Evolutionary conservation across 2,113 vertebrate genomes (phyloP).

Genomic region (Corythaeola cristata): DNA sequence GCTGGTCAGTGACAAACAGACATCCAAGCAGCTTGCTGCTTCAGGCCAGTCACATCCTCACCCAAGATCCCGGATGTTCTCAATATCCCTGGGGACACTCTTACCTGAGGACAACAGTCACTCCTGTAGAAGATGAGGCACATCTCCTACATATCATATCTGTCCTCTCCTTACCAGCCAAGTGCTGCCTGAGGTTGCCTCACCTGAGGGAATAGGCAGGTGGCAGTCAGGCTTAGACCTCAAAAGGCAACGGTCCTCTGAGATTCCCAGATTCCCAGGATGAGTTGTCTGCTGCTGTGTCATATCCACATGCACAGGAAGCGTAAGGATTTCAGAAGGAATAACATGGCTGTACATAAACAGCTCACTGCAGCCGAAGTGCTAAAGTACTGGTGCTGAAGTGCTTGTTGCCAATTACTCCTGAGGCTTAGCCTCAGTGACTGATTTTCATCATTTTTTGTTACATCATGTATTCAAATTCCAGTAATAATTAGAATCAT

Average conservation of each 20-base stretch:
- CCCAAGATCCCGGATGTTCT: not conserved
- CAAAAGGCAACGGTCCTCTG: not conserved
- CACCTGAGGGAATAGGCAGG: not conserved
- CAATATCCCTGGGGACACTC: not conserved
- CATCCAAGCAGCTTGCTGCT: not conserved
- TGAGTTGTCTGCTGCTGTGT: not conserved
- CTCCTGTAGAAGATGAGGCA: not conserved
- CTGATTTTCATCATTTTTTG: not conserved
- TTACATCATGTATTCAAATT: not conserved
- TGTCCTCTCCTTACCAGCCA: not conserved
- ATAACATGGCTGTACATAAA: not conserved
- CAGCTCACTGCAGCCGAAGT: not conserved
- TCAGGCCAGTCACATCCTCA: not conserved
- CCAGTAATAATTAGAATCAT: not conserved
- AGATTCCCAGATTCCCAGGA: not conserved
- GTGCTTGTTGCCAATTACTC: not conserved
- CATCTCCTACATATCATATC: not conserved
- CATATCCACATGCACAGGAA: not conserved
- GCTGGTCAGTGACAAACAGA: not conserved
- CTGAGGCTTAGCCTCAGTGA: not conserved
- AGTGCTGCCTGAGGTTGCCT: not conserved
- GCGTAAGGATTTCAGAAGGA: not conserved
- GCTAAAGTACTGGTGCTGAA: not conserved
- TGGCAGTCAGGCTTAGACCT: not conserved
- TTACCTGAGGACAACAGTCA: not conserved